These are phyloP conservation scores for Geotrypetes seraphini DNA, from an alignment of 2,797 vertebrate genomes.

Conservation along the genomic window DNA sequence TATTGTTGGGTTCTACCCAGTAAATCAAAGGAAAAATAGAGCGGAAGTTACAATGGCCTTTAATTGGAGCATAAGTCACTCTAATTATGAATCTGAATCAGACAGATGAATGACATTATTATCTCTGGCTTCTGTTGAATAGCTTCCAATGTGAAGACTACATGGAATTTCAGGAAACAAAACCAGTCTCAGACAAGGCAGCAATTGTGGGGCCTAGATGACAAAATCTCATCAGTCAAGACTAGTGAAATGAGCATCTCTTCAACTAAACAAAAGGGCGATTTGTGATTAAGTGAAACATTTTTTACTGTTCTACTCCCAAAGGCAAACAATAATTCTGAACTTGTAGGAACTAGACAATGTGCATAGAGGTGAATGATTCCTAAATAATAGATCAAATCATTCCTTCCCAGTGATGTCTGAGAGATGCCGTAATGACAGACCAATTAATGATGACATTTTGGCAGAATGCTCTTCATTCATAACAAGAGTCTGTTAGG, in stretches of 20 bases:
- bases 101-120: slow-evolving; percentile 38
- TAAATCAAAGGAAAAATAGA: slow-evolving; percentile 23
- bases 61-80: slow-evolving; percentile 24
- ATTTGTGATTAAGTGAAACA: slow-evolving; percentile 23
- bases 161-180: slow-evolving; percentile 8
- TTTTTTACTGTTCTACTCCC: slow-evolving; percentile 24
- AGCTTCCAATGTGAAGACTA: slow-evolving; percentile 8
- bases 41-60: slow-evolving; percentile 21
- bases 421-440: slow-evolving; percentile 1
- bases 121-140: slow-evolving; percentile 14
- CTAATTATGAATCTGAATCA: slow-evolving; percentile 35
- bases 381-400: slow-evolving; percentile 28
- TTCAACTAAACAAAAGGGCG: slow-evolving; percentile 29
- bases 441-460: slow-evolving; percentile 16
- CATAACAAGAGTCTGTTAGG: slow-evolving; percentile 13
- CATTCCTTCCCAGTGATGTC: slow-evolving; percentile 20
- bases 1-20: slow-evolving; percentile 1
- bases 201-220: slow-evolving; percentile 29
- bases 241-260: slow-evolving; percentile 25
- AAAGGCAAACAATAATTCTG: slow-evolving; percentile 18
- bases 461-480: slow-evolving; percentile 31
- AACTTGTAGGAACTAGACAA: slow-evolving; percentile 18
- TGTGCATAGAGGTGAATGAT: slow-evolving; percentile 23
- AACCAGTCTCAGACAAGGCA: slow-evolving; percentile 34
- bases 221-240: slow-evolving; percentile 29